These are phyloP conservation scores for Cotesia congregata DNA, from an alignment of 2,888 invertebrate genomes.

Conservation along the genomic window DNA sequence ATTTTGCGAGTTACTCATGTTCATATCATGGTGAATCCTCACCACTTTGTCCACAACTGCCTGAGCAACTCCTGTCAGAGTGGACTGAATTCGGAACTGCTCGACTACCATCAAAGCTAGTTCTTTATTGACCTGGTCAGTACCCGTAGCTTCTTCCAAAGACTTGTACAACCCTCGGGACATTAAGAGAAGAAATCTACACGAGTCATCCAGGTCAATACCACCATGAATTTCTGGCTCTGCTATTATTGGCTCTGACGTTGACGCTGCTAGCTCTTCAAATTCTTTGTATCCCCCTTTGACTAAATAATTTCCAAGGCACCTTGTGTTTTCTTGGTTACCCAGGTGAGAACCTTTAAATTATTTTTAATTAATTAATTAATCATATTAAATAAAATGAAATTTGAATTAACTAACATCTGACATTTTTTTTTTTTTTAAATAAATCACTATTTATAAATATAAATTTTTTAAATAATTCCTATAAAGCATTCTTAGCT, in stretches of 20 bases:
- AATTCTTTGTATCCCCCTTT: conserved; percentile 90
- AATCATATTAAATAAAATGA: neutral
- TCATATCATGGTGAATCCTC: conserved; percentile 85
- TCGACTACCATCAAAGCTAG: conserved; percentile 85
- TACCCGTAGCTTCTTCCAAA: conserved; percentile 83
- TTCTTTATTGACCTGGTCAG: conserved; percentile 86
- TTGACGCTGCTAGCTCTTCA: conserved; percentile 79
- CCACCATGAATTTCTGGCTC: conserved; percentile 89
- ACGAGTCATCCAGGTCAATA: conserved; percentile 82
- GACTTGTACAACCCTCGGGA: conserved; percentile 89
- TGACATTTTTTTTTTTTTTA: no score
- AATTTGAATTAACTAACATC: no score
- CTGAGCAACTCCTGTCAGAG: conserved; percentile 87
- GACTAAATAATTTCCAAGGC: conserved; percentile 88
- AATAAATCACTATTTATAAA: no score
- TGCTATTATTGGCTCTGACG: conserved; percentile 84
- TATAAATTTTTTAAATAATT: no score
- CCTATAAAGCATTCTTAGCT: no score
- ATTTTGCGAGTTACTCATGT: conserved; percentile 74
- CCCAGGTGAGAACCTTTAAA: conserved; percentile 78
- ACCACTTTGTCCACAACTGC: conserved; percentile 88
- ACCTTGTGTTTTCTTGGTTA: conserved; percentile 86
- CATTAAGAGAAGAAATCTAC: conserved; percentile 87
- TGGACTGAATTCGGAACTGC: conserved; percentile 84
- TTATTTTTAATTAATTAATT: neutral